phyloP scores from a whole-genome alignment of 1,140 invertebrate genomes.

The Rhysida immarginata region DNA sequence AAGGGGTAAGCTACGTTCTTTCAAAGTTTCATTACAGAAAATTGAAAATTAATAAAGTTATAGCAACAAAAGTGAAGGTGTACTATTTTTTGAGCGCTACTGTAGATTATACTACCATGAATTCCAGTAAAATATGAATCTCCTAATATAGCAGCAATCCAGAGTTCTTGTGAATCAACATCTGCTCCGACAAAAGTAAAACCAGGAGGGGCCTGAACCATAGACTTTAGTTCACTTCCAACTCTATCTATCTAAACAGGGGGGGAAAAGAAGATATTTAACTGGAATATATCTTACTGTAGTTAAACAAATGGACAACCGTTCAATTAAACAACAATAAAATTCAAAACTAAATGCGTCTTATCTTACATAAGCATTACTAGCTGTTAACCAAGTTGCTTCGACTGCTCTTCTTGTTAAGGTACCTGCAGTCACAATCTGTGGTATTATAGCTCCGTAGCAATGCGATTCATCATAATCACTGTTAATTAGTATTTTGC shows the following conservation, averaged over 20 bases:
- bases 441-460: constrained; percentile 75
- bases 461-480: constrained; percentile 28
- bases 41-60: too few relatives aligned
- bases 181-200: constrained; percentile 93
- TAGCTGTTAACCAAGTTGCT: constrained; percentile 96
- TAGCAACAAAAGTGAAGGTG: too few relatives aligned
- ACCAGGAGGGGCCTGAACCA: constrained; percentile 81
- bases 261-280: too few relatives aligned
- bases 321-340: too few relatives aligned
- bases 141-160: constrained; percentile 91
- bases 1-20: too few relatives aligned
- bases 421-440: constrained; percentile 58
- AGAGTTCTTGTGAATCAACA: constrained; percentile 97
- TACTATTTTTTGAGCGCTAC: too few relatives aligned
- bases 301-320: too few relatives aligned
- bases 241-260: constrained; percentile 49
- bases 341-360: too few relatives aligned
- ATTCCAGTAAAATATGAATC: constrained; percentile 55
- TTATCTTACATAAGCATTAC: constrained; percentile 62
- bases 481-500: constrained; percentile 22
- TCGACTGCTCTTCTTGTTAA: constrained; percentile 91
- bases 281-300: too few relatives aligned
- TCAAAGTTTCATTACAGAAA: too few relatives aligned
- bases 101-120: too few relatives aligned
- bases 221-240: constrained; percentile 83